Evolutionary conservation across 2,888 invertebrate genomes (phyloP).

Genomic region (Amaurobius ferox): DNA sequence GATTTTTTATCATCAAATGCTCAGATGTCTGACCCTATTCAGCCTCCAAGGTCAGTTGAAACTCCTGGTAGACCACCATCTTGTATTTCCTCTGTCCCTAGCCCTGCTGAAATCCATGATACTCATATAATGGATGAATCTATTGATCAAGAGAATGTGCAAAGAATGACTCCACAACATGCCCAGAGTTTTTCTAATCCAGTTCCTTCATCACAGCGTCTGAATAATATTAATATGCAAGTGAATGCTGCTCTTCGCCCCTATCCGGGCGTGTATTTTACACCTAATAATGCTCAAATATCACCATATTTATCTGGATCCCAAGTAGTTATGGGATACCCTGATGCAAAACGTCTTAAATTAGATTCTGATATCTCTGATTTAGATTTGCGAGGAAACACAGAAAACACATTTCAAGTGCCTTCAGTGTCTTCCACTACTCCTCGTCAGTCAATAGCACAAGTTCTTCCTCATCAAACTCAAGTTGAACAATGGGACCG

Average conservation of each 20-base stretch:
- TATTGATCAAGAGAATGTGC: conserved; percentile 44
- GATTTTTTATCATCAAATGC: conserved; percentile 43
- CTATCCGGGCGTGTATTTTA: conserved; percentile 20
- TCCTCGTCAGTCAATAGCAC: conserved; percentile 51
- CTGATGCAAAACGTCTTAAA: conserved; percentile 61
- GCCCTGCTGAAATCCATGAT: conserved; percentile 56
- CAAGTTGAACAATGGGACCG: conserved; percentile 70
- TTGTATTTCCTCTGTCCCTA: conserved; percentile 56
- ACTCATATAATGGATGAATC: conserved; percentile 41
- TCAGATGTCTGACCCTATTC: conserved; percentile 48
- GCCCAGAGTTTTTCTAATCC: conserved; percentile 49
- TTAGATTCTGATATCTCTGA: conserved; percentile 57
- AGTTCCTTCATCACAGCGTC: conserved; percentile 30
- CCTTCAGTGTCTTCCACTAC: conserved; percentile 74
- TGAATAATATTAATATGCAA: conserved; percentile 64
- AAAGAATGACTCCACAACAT: conserved; percentile 50
- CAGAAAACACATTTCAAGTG: conserved; percentile 74
- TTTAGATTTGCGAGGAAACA: conserved; percentile 43
- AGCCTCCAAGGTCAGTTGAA: conserved; percentile 52
- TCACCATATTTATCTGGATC: conserved; percentile 46
- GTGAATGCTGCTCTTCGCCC: conserved; percentile 39
- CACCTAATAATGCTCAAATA: conserved; percentile 37
- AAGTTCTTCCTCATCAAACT: conserved; percentile 51
- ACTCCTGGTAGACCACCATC: conserved; percentile 67
- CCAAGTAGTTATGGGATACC: conserved; percentile 55